Conservation (phyloP, 2,113 vertebrate genomes). For the Nicator chloris region DNA sequence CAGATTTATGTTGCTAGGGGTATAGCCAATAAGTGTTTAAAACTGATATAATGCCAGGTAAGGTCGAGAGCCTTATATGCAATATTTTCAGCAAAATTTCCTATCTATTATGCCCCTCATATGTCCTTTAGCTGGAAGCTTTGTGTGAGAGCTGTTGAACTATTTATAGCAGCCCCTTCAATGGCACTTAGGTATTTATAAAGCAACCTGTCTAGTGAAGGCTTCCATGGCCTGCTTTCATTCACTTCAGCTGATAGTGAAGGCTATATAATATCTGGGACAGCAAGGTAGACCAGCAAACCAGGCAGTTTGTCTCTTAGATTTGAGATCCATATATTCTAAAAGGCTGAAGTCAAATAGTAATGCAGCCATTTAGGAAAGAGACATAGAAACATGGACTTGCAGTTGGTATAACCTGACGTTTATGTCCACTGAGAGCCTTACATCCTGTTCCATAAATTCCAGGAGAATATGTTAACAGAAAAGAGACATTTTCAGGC, state of each 20-base stretch:
- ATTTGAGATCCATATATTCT: not conserved
- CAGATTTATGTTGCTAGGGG: not conserved
- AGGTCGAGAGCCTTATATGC: not conserved
- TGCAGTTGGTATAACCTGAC: not conserved
- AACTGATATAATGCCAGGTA: not conserved
- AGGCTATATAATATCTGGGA: not conserved
- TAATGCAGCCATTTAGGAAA: not conserved
- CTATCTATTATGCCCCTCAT: not conserved
- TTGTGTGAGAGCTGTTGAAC: not conserved
- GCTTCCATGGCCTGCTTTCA: constrained; percentile 8
- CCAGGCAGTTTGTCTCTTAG: not conserved
- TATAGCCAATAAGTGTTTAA: not conserved
- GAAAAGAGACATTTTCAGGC: not conserved
- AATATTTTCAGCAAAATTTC: not conserved
- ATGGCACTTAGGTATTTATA: not conserved
- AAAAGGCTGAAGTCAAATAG: not conserved
- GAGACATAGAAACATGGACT: not conserved
- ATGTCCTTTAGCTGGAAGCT: not conserved
- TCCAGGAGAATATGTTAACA: not conserved
- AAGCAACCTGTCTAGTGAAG: constrained; percentile 8
- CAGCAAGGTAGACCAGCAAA: not conserved
- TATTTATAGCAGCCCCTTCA: constrained; percentile 61
- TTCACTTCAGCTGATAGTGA: constrained; percentile 20
- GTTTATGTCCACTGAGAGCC: not conserved
- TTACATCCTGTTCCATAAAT: not conserved